Percentiles rank a stretch among this genome's conserved stretches.
These are phyloP conservation scores for Gnathonemus echidnorhynchus DNA, from an alignment of 2,113 vertebrate genomes.

Conservation along the genomic window DNA sequence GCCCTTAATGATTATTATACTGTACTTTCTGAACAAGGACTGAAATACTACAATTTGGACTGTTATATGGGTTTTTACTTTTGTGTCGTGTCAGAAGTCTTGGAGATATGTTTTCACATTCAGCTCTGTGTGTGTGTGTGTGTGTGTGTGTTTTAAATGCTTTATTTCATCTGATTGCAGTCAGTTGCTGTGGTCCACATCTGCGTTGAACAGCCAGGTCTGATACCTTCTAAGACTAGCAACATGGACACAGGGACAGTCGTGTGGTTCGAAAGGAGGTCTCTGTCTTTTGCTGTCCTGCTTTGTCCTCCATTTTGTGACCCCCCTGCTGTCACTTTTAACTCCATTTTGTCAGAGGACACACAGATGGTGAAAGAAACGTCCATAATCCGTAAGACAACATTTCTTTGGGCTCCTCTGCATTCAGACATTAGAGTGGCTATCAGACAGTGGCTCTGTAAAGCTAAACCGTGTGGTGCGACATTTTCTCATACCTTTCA, in stretches of 20 bases:
- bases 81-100: not conserved
- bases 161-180: not conserved
- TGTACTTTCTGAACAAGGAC: not conserved
- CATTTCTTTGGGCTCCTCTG: not conserved
- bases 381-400: not conserved
- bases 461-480: not conserved
- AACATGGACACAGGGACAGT: not conserved
- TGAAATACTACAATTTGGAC: not conserved
- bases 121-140: not conserved
- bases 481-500: not conserved
- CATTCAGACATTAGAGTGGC: not conserved
- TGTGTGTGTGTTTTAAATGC: not conserved
- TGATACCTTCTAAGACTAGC: not conserved
- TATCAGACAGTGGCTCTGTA: not conserved
- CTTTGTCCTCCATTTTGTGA: constrained; percentile 69
- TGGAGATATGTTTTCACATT: not conserved
- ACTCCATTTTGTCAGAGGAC: constrained; percentile 12
- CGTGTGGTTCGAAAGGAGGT: not conserved
- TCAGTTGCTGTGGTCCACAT: not conserved
- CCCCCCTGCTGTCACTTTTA: constrained; percentile 26
- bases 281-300: constrained; percentile 48
- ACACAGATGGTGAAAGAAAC: not conserved
- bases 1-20: not conserved
- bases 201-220: not conserved
- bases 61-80: not conserved